These are phyloP conservation scores for Coturnix japonica DNA, from an alignment of 2,113 vertebrate species.

Conservation along the genomic window DNA sequence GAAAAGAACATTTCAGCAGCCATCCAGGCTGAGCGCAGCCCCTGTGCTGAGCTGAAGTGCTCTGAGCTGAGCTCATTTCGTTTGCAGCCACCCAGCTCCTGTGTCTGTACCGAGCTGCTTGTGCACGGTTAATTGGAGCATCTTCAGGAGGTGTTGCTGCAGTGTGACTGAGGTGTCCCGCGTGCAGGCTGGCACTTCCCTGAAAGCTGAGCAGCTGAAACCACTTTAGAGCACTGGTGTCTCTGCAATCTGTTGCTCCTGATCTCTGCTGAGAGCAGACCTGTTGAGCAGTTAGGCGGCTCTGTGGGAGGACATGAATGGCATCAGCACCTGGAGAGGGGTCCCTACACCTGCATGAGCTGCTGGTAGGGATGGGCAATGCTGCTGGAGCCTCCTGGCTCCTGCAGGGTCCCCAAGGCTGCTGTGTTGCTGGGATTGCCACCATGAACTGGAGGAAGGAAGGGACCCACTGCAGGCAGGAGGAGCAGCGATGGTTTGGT, in stretches of 20 bases:
- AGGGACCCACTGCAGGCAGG: neutral
- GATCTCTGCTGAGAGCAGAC: neutral
- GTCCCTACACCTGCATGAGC: neutral
- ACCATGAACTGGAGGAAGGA: rapidly evolving
- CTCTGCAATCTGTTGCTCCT: neutral
- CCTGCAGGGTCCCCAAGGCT: neutral
- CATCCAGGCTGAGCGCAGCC: rapidly evolving
- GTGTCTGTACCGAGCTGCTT: rapidly evolving
- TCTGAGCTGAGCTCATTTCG: rapidly evolving
- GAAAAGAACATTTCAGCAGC: neutral
- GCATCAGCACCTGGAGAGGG: neutral
- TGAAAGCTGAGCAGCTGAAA: neutral
- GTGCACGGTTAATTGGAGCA: rapidly evolving
- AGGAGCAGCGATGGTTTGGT: neutral
- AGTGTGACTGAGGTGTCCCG: neutral
- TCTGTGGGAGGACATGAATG: neutral
- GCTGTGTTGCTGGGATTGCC: neutral
- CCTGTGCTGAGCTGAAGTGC: rapidly evolving
- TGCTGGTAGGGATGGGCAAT: neutral
- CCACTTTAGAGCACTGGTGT: neutral
- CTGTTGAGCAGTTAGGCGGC: neutral
- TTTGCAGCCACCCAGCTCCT: neutral
- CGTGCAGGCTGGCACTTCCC: rapidly evolving
- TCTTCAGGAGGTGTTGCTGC: neutral
- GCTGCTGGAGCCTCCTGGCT: neutral